phyloP scores from a whole-genome alignment of 1,140 invertebrate species.

The Riptortus pedestris region DNA sequence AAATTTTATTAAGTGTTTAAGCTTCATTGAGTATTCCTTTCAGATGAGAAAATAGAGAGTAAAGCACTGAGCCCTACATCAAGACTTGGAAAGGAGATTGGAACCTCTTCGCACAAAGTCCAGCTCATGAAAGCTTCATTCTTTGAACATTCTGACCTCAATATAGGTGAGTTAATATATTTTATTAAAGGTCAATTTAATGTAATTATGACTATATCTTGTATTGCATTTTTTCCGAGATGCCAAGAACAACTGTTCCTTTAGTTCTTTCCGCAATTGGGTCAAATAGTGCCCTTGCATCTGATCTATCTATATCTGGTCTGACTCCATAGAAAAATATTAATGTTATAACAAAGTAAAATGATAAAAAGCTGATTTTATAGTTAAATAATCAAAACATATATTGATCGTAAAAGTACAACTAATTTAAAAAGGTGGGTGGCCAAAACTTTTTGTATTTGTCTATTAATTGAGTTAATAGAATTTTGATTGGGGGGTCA shows the following conservation, averaged over 20 bases:
- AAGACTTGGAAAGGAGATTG: constrained; percentile 46
- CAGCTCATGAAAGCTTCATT: constrained; percentile 82
- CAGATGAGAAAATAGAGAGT: constrained; percentile 27
- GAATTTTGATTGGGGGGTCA: too few species aligned
- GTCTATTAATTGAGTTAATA: too few species aligned
- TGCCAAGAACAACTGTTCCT: not conserved
- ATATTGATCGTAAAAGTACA: too few species aligned
- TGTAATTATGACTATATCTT: not conserved
- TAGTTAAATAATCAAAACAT: too few species aligned
- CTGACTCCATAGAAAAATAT: too few species aligned
- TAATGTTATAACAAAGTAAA: too few species aligned
- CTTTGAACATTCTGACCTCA: constrained; percentile 42
- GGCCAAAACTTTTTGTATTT: too few species aligned
- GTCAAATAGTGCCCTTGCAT: too few species aligned
- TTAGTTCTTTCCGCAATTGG: too few species aligned
- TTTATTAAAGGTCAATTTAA: not conserved
- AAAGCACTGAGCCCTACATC: constrained; percentile 41
- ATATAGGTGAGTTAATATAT: constrained; percentile 29
- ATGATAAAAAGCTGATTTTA: too few species aligned
- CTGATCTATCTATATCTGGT: too few species aligned
- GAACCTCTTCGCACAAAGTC: constrained; percentile 52
- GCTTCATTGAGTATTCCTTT: not conserved
- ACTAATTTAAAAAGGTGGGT: too few species aligned
- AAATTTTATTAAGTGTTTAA: not conserved
- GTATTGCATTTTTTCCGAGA: not conserved